Base-by-base conservation (phyloP, 1,140 invertebrate species). In the Eriocheir sinensis region DNA sequence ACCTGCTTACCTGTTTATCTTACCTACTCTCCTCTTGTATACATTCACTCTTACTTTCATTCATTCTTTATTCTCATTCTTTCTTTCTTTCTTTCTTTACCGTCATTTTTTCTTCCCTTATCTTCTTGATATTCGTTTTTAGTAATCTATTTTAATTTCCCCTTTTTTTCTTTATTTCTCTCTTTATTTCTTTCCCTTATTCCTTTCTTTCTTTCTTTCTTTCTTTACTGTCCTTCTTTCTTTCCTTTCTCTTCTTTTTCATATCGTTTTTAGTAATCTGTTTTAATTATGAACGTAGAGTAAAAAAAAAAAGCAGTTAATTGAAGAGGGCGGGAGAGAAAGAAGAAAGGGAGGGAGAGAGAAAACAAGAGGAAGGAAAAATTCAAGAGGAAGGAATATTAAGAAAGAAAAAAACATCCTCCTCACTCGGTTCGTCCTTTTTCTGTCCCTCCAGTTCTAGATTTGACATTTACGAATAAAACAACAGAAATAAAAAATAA, bases 171-270 rank as follows among this genome's bases (percentile, higher is more conserved):
- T n/a, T 53, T n/a, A 2, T 72, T n/a, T 8, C n/a, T n/a, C 1
- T 72, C n/a, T 72, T n/a, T 72, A n/a, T 17, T n/a, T 1, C n/a
- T 21, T 0, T 86, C 30, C 32, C 27, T n/a, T 0, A 2, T 2
- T 44, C 36, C n/a, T 36, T 86, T 86, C 30, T 6, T n/a, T 34
- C 41, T 0, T 60, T 44, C 44, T 9, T 89, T 89, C 88, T 15
- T 44, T 53, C 88, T 9, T 53, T 41, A 15, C 6, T 32, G 6
- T 9, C 88, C n/a, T 53, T 53, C 21, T 3, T 53, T 53, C 41
- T 53, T 53, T 88, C 86, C 86, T 38, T 38, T 30, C 88, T 89
- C 34, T 44, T 32, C 34, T 60, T 89, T 17, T 60, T 89, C 88
- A 0, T 48, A 48, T 48, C 38, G 6, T 44, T 36, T 38, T 88